phyloP scores from a whole-genome alignment of 37 sponge, comb jelly and placozoan species.

The Eunapius fragilis region DNA sequence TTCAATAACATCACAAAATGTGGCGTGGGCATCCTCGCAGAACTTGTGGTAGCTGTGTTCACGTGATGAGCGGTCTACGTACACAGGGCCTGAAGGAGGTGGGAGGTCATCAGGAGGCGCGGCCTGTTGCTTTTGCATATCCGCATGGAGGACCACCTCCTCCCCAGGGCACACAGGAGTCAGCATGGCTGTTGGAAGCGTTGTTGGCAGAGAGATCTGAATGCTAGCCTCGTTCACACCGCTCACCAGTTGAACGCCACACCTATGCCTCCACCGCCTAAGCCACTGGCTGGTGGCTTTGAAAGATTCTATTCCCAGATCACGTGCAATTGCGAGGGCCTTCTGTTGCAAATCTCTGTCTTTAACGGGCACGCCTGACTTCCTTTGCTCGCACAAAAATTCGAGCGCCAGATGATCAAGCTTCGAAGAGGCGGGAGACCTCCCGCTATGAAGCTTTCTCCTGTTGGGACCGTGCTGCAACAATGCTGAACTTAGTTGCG shows the following conservation, averaged over 20 bases:
- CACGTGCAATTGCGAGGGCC: constrained; percentile 40
- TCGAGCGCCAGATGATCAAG: constrained; percentile 64
- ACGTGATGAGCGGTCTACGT: constrained; percentile 32
- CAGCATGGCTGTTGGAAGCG: too few relatives aligned
- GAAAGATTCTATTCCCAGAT: constrained; percentile 44
- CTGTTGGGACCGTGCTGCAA: constrained; percentile 32
- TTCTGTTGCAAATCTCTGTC: constrained; percentile 43
- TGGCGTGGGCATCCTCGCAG: background rate
- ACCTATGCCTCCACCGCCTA: constrained; percentile 61
- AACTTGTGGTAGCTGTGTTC: constrained; percentile 61
- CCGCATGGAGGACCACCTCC: constrained; percentile 12
- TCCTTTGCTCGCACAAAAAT: constrained; percentile 10
- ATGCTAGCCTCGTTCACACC: background rate
- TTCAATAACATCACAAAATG: background rate
- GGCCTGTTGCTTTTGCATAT: background rate
- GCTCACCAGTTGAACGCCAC: constrained; percentile 1
- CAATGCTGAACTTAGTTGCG: constrained; percentile 8
- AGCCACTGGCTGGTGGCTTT: constrained; percentile 75
- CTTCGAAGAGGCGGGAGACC: constrained; percentile 52
- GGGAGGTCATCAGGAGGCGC: background rate
- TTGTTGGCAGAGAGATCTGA: too few relatives aligned
- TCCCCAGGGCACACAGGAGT: constrained; percentile 25
- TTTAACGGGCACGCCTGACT: constrained; percentile 24
- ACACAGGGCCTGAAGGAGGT: background rate
- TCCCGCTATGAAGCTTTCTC: constrained; percentile 46